Evolutionary conservation across 2,797 vertebrate genomes (phyloP), one percentile per base, ranked within the genome.

Genomic region (Craterocephalus amniculus): DNA sequence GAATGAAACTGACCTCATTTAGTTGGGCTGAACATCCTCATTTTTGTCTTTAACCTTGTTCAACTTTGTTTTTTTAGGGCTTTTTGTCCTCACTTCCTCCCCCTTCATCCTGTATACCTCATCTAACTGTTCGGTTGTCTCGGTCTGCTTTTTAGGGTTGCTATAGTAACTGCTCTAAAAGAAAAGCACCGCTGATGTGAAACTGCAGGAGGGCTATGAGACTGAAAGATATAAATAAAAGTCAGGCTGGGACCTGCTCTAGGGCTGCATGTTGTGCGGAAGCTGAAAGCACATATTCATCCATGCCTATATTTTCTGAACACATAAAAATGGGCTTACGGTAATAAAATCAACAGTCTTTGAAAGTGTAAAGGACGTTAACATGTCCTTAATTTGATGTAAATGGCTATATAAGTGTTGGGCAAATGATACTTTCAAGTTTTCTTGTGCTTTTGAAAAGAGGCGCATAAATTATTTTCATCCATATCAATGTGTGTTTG

Each of bases 131-230:
- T 72, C 38, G 20, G 10, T 67, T 61, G 65, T 73, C 68, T 72
- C 38, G 34, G 64, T 65, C 36, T 73, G 54, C 74, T 83, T 76
- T 64, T 52, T 72, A 76, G 72, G 56, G 88, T 89, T 89, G 85
- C 89, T 80, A 87, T 88, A 88, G 89, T 78, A 83, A 91, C 88
- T 70, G 80, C 72, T 83, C 76, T 62, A 31, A 61, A 69, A 78
- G 75, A 79, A 79, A 82, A 75, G 43, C 54, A 64, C 63, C 43
- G 1, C 71, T 76, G 77, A 79, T 70, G 78, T 77, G 75, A 83
- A 74, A 52, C 83, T 68, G 68, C 74, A 61, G 80, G 83, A 27
- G 70, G 69, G 66, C 58, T 1, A 1, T 52, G 74, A 74, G 72
- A 63, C 60, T 59, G 63, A 67, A 62, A 66, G 26, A 70, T 86